phyloP scores from a whole-genome alignment of 2,797 vertebrate species.

The Paguma larvata region DNA sequence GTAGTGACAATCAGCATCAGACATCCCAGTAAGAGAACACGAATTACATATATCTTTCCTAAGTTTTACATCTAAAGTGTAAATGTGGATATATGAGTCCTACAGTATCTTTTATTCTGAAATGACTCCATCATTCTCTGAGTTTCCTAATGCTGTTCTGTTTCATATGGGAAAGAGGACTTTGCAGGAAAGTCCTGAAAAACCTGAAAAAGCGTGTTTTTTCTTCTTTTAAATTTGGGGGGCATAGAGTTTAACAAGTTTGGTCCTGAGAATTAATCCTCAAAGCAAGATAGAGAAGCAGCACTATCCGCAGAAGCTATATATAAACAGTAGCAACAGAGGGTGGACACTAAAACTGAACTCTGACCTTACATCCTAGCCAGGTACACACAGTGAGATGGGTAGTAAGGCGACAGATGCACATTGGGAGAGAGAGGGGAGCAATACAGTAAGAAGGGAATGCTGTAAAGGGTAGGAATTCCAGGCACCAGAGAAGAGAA shows the following conservation, averaged over 20 bases:
- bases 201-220: not conserved
- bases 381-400: not conserved
- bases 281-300: not conserved
- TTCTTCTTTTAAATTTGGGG: not conserved
- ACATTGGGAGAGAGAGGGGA: not conserved
- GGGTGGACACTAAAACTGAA: not conserved
- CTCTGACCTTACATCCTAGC: not conserved
- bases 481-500: not conserved
- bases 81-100: not conserved
- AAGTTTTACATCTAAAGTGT: not conserved
- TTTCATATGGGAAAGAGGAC: not conserved
- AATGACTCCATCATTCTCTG: not conserved
- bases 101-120: slow-evolving; percentile 1
- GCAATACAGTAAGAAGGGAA: not conserved
- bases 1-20: not conserved
- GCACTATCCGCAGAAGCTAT: not conserved
- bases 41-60: not conserved
- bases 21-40: not conserved
- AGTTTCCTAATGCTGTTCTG: not conserved
- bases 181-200: not conserved
- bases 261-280: not conserved
- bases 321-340: not conserved
- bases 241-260: not conserved
- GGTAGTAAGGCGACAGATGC: not conserved
- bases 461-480: not conserved